Percentiles rank a stretch among this genome's conserved stretches.
Evolutionary conservation across 2,113 vertebrate genomes (phyloP).

Genomic region (Meles meles): DNA sequence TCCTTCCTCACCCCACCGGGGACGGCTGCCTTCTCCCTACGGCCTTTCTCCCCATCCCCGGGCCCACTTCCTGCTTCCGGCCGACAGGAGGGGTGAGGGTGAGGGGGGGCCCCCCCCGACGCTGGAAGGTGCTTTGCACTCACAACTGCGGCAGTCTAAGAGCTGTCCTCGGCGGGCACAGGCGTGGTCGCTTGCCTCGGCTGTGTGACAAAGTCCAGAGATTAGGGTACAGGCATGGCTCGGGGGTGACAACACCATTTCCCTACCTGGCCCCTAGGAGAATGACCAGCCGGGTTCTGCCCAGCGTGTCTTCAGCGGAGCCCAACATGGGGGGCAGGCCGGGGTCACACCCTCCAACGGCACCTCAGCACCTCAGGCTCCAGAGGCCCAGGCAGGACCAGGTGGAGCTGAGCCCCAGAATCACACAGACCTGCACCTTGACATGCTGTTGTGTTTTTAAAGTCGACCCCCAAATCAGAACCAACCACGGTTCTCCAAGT

Average conservation of each 20-base stretch:
- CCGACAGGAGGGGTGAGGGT: background rate
- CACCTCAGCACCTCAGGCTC: background rate
- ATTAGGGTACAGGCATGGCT: background rate
- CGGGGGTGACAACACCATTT: background rate
- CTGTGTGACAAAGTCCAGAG: background rate
- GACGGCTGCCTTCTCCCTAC: background rate
- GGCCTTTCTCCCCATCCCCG: background rate
- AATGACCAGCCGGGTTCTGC: background rate
- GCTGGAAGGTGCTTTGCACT: background rate
- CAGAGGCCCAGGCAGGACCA: background rate
- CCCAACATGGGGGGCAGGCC: background rate
- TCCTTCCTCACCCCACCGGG: background rate
- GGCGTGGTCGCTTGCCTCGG: background rate
- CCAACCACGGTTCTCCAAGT: background rate
- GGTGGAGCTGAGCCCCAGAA: background rate
- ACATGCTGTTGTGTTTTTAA: background rate
- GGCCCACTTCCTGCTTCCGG: background rate
- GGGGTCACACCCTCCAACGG: background rate
- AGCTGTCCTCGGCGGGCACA: background rate
- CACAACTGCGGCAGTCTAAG: background rate
- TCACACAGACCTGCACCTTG: background rate
- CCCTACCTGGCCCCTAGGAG: background rate
- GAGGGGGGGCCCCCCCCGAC: too few species aligned
- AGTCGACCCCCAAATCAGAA: background rate
- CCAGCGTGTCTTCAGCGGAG: background rate